phyloP scores from a whole-genome alignment of 1,140 invertebrate genomes.

The Rhagoletis pomonella region DNA sequence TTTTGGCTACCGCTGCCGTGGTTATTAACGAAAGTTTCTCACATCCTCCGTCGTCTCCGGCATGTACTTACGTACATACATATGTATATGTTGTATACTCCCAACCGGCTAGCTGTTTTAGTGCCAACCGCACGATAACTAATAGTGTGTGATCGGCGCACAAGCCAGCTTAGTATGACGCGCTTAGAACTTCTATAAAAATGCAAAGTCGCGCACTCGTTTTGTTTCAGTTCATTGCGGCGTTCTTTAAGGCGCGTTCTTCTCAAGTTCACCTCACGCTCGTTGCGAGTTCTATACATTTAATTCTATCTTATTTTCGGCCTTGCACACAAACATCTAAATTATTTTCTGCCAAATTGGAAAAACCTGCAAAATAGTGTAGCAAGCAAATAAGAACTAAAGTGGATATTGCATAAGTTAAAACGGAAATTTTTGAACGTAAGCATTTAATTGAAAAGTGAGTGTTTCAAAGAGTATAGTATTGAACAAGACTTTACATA shows the following conservation, averaged over 20 bases:
- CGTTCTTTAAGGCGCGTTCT: slow-evolving; percentile 34
- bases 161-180: neutral
- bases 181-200: slow-evolving; percentile 51
- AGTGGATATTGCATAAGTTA: no score
- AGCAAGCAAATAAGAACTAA: no score
- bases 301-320: slow-evolving; percentile 19
- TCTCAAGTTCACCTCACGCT: slow-evolving; percentile 16
- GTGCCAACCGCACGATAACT: neutral
- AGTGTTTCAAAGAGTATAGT: neutral
- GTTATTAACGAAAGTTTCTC: neutral
- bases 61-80: neutral
- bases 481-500: no score
- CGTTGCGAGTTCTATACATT: slow-evolving; percentile 14
- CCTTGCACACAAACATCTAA: slow-evolving; percentile 13
- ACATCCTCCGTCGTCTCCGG: neutral
- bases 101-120: neutral
- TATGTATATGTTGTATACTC: neutral
- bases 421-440: neutral
- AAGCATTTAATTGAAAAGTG: neutral
- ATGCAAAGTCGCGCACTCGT: slow-evolving; percentile 15
- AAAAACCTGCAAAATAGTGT: neutral
- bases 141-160: neutral
- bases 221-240: slow-evolving; percentile 39
- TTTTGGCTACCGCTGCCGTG: neutral
- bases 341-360: neutral